Evolutionary conservation across 92 coral and sea anemone genomes (phyloP).

Genomic region (Galaxea fascicularis): DNA sequence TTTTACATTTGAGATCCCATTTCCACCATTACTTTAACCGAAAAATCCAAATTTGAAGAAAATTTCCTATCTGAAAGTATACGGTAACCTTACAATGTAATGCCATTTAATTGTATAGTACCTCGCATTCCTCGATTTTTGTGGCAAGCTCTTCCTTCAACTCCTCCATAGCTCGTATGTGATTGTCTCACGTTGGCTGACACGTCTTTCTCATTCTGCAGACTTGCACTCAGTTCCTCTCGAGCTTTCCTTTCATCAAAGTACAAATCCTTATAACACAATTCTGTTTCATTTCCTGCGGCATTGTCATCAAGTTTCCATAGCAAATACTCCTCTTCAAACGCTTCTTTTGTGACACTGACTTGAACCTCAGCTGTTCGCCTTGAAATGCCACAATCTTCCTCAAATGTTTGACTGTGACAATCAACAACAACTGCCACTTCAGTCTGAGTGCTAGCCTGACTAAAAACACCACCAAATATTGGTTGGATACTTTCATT

Average conservation of each 20-base stretch:
- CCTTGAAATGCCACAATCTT: background rate
- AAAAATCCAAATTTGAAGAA: no score
- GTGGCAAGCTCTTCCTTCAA: slow-evolving; percentile 61
- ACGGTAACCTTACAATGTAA: no score
- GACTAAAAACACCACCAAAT: background rate
- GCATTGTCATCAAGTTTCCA: slow-evolving; percentile 81
- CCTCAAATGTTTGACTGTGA: slow-evolving; percentile 34
- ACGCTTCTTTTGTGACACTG: slow-evolving; percentile 65
- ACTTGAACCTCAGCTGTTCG: slow-evolving; percentile 62
- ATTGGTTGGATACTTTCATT: background rate
- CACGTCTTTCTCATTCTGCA: slow-evolving; percentile 72
- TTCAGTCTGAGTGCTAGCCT: slow-evolving; percentile 54
- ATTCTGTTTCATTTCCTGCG: slow-evolving; percentile 42
- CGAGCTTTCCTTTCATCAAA: slow-evolving; percentile 31
- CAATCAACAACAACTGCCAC: slow-evolving; percentile 5
- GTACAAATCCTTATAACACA: slow-evolving; percentile 69
- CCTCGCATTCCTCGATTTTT: slow-evolving; percentile 73
- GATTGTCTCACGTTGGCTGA: slow-evolving; percentile 68
- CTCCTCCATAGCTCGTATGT: slow-evolving; percentile 65
- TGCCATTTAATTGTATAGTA: background rate
- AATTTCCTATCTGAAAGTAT: no score
- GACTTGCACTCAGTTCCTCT: slow-evolving; percentile 57
- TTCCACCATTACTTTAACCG: no score
- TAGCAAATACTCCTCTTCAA: slow-evolving; percentile 65
- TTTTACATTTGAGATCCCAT: no score